Evolutionary conservation across 2,797 vertebrate genomes (phyloP), one percentile per base, ranked within the genome.

Genomic region (Falco naumanni): DNA sequence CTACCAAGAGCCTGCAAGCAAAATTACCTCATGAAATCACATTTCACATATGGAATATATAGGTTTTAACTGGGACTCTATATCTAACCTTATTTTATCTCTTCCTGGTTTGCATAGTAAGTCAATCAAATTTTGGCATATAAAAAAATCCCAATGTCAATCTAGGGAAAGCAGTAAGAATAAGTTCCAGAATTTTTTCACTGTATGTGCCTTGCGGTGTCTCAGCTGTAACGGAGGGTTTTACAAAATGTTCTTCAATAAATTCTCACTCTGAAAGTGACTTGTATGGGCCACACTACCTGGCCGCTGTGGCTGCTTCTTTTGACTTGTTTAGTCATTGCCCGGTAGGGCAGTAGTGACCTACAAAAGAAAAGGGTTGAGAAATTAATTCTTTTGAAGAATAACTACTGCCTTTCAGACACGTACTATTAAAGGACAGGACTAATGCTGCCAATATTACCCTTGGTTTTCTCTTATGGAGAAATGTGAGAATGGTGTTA

Each of bases 191-290:
- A 43, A 3, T 26, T 65, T 48, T 63, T 63, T 77, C 13, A 29
- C 14, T 29, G 3, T 34, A 3, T 28, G 2, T 65, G 6, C 45
- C 16, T 78, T 6, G 2, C 1, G 1, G 10, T 74, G 34, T 9
- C 11, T 43, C 16, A 33, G 48, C 25, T 81, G 43, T 48, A 39
- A 5, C 16, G 7, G 10, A 87, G 26, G 4, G 24, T 9, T 45
- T 61, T 54, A 31, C 6, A 57, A 51, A 93, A 54, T 11, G 14
- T 47, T 51, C 21, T 51, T 65, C 28, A 39, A 3, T 29, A 50
- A 68, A 88, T 70, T 80, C 6, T 24, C 3, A 5, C 4, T 59
- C 19, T 50, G 25, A 18, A 79, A 68, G 41, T 24, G 50, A 6
- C 41, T n/a, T 18, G 6, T 47, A 4, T 53, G 37, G 47, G 12